phyloP scores from a whole-genome alignment of 2,113 vertebrate species.

The Poicephalus meyeri region DNA sequence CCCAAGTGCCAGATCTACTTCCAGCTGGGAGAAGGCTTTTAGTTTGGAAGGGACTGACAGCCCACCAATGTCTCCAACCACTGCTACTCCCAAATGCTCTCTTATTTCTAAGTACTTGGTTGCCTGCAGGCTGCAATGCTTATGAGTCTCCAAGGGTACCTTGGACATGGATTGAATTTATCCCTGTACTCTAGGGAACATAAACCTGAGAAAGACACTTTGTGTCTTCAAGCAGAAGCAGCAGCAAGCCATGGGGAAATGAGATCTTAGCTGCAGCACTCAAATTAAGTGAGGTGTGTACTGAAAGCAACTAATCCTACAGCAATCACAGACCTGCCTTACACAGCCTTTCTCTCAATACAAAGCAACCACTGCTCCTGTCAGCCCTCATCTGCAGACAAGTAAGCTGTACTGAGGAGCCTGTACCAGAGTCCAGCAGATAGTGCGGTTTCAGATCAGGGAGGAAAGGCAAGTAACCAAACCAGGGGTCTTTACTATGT shows the following conservation, averaged over 20 bases:
- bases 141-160: neutral
- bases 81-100: neutral
- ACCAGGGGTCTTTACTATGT: neutral
- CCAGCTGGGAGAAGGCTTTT: neutral
- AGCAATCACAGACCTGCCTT: neutral
- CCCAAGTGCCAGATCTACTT: neutral
- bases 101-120: neutral
- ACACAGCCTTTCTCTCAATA: neutral
- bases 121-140: neutral
- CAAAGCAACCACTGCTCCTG: neutral
- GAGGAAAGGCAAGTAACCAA: neutral
- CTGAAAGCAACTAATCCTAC: neutral
- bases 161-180: neutral
- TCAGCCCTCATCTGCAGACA: neutral
- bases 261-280: neutral
- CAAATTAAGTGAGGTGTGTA: neutral
- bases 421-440: neutral
- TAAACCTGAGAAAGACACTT: neutral
- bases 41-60: neutral
- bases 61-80: neutral
- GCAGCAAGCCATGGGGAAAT: neutral
- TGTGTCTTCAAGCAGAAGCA: neutral
- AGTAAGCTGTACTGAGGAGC: neutral
- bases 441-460: neutral
- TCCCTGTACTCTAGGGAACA: neutral